These are phyloP conservation scores for Syngnathus acus DNA, from an alignment of 2,797 vertebrate species.

Conservation along the genomic window DNA sequence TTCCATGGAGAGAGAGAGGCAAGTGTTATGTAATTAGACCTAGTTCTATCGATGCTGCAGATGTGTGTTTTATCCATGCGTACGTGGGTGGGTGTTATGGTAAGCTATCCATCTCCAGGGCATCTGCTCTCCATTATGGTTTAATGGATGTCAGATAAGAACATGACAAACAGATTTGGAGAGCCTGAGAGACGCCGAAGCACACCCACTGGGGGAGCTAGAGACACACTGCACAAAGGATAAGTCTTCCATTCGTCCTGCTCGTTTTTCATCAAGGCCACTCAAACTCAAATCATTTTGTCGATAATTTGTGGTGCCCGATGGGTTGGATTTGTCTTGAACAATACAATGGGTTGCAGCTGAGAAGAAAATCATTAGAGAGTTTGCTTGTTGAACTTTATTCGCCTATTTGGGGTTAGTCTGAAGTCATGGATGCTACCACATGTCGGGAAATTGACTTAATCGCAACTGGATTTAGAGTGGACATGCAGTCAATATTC, in stretches of 20 bases:
- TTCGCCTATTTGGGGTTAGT: slow-evolving; percentile 32
- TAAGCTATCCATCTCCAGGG: slow-evolving; percentile 46
- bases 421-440: slow-evolving; percentile 15
- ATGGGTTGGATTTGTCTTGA: slow-evolving; percentile 55
- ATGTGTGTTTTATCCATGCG: slow-evolving; percentile 36
- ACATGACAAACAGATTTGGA: slow-evolving; percentile 57
- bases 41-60: slow-evolving; percentile 47
- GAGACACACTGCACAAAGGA: slow-evolving; percentile 32
- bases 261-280: slow-evolving; percentile 27
- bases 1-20: slow-evolving; percentile 26
- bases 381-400: slow-evolving; percentile 48
- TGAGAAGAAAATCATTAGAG: slow-evolving; percentile 51
- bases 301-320: slow-evolving; percentile 55
- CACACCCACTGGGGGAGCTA: slow-evolving; percentile 58
- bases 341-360: slow-evolving; percentile 45
- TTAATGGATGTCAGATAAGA: slow-evolving; percentile 70
- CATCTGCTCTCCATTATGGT: slow-evolving; percentile 67
- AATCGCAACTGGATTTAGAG: no score
- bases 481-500: no score
- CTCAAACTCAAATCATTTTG: slow-evolving; percentile 34
- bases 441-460: no score
- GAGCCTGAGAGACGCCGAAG: slow-evolving; percentile 39
- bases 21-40: slow-evolving; percentile 59
- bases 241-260: slow-evolving; percentile 26
- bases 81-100: slow-evolving; percentile 32